These are phyloP conservation scores for Mactra quadrangularis DNA, from an alignment of 1,140 invertebrate genomes.

Conservation along the genomic window DNA sequence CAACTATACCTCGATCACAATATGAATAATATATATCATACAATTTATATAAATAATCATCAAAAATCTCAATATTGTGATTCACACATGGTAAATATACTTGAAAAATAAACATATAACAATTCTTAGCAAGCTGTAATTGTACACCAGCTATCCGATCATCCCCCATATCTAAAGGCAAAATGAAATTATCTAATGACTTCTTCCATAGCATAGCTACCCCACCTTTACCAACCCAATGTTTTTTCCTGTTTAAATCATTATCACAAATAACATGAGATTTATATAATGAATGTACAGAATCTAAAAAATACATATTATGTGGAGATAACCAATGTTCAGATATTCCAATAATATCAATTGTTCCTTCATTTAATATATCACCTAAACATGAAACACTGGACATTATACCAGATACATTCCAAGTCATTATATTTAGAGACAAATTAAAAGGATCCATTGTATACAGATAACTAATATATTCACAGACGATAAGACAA, in stretches of 20 bases:
- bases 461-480: not conserved
- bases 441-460: too few species aligned
- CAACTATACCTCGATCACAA: not conserved
- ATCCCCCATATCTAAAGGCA: conserved; percentile 5
- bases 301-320: not conserved
- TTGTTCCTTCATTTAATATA: too few species aligned
- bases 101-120: conserved; percentile 44
- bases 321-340: not conserved
- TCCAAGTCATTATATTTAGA: too few species aligned
- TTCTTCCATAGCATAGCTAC: not conserved
- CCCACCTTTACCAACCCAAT: conserved; percentile 15
- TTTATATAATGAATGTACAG: not conserved
- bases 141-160: conserved; percentile 16
- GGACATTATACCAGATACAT: too few species aligned
- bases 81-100: conserved; percentile 22
- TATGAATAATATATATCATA: conserved; percentile 6
- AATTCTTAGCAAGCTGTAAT: not conserved
- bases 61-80: not conserved
- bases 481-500: too few species aligned
- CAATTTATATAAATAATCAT: conserved; percentile 17
- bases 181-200: not conserved
- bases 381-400: too few species aligned
- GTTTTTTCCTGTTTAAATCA: too few species aligned
- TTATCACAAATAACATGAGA: too few species aligned
- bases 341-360: not conserved